These are phyloP conservation scores for Lithosia quadra DNA, from an alignment of 2,888 invertebrate genomes.

Conservation along the genomic window DNA sequence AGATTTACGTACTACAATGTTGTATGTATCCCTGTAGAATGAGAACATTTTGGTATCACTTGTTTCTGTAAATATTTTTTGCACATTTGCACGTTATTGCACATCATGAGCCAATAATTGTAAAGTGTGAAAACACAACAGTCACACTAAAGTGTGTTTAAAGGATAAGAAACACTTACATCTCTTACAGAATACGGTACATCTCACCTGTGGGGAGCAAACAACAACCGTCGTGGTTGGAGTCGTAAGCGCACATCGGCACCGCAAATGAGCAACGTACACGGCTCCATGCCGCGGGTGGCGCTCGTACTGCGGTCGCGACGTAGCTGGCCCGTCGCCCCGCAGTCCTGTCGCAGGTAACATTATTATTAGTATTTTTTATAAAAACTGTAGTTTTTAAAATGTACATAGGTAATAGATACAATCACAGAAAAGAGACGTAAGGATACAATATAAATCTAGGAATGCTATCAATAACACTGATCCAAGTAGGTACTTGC, in stretches of 20 bases:
- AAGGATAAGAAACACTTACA: neutral
- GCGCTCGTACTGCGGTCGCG: conserved; percentile 90
- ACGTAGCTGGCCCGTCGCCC: conserved; percentile 92
- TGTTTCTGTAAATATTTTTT: neutral
- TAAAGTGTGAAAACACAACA: neutral
- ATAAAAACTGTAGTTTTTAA: neutral
- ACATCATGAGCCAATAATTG: neutral
- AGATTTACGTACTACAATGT: no score
- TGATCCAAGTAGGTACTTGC: no score
- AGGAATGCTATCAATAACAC: neutral
- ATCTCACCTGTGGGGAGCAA: conserved; percentile 89
- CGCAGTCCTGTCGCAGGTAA: conserved; percentile 90
- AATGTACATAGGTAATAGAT: no score
- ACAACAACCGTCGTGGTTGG: conserved; percentile 82
- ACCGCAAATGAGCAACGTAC: conserved; percentile 88
- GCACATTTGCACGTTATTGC: neutral
- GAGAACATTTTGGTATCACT: neutral
- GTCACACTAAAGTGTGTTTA: neutral
- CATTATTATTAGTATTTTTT: conserved; percentile 30
- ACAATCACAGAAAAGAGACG: no score
- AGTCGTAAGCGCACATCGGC: conserved; percentile 90
- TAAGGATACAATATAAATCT: neutral
- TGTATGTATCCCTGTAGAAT: neutral
- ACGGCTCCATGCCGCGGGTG: conserved; percentile 83
- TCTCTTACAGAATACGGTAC: conserved; percentile 70